Evolutionary conservation across 2,888 invertebrate genomes (phyloP).

Genomic region (Noctua janthe): DNA sequence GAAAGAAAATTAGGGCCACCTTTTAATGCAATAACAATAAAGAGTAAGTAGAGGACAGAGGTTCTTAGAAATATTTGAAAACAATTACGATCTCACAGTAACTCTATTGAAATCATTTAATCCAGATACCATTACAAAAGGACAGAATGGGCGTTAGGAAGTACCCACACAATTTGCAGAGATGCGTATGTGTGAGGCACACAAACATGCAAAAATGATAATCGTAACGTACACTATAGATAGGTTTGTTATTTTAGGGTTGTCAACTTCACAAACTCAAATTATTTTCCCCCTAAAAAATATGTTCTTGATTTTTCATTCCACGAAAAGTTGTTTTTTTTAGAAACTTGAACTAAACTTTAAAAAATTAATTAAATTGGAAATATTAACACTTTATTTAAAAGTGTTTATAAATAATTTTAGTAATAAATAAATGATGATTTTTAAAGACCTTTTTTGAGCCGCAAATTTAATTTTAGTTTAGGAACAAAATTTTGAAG

Average conservation of each 20-base stretch:
- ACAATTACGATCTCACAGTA: not conserved
- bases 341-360: not conserved
- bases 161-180: not conserved
- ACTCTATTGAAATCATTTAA: not conserved
- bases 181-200: not conserved
- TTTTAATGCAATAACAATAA: not conserved
- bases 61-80: not conserved
- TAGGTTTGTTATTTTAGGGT: not conserved
- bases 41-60: not conserved
- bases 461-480: not conserved
- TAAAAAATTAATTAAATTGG: not conserved
- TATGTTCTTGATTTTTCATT: not conserved
- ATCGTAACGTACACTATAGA: not conserved
- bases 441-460: not conserved
- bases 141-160: not conserved
- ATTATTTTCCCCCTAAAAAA: not conserved
- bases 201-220: not conserved
- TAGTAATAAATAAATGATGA: not conserved
- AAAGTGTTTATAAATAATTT: not conserved
- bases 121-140: not conserved
- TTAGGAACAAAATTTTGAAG: not conserved
- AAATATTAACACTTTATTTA: not conserved
- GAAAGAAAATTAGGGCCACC: not conserved
- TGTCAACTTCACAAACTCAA: not conserved
- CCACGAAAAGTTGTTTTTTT: not conserved